phyloP scores from a whole-genome alignment of 2,888 invertebrate genomes.

The Drosophila leonis region DNA sequence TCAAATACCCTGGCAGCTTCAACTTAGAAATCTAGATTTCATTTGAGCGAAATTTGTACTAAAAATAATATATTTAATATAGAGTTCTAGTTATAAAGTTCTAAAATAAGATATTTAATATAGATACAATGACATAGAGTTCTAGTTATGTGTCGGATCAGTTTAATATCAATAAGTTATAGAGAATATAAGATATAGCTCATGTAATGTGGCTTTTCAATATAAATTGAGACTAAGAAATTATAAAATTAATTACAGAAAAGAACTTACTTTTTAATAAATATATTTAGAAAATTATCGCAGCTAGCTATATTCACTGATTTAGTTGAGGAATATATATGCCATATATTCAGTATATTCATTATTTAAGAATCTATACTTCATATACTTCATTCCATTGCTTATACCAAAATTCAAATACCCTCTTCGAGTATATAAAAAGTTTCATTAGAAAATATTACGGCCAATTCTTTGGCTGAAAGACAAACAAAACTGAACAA shows the following conservation, averaged over 20 bases:
- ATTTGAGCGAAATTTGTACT: not conserved
- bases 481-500: slow-evolving; percentile 24
- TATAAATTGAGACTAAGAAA: too few relatives aligned
- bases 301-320: not conserved
- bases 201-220: too few relatives aligned
- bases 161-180: too few relatives aligned
- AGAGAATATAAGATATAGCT: too few relatives aligned
- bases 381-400: not conserved
- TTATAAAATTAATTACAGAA: too few relatives aligned
- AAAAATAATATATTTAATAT: too few relatives aligned
- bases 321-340: not conserved
- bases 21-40: not conserved
- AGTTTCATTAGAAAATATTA: slow-evolving; percentile 1
- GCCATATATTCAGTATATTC: not conserved
- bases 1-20: not conserved
- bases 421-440: not conserved
- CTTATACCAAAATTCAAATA: not conserved
- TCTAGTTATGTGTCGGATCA: too few relatives aligned
- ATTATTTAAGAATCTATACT: not conserved
- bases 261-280: too few relatives aligned
- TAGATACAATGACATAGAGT: too few relatives aligned
- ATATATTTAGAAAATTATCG: too few relatives aligned
- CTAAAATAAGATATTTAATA: too few relatives aligned
- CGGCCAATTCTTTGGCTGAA: slow-evolving; percentile 14
- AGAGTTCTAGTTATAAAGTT: too few relatives aligned